Percentiles rank a stretch among this genome's conserved stretches.
These are phyloP conservation scores for Talpa occidentalis DNA, from an alignment of 2,113 vertebrate species.

Conservation along the genomic window DNA sequence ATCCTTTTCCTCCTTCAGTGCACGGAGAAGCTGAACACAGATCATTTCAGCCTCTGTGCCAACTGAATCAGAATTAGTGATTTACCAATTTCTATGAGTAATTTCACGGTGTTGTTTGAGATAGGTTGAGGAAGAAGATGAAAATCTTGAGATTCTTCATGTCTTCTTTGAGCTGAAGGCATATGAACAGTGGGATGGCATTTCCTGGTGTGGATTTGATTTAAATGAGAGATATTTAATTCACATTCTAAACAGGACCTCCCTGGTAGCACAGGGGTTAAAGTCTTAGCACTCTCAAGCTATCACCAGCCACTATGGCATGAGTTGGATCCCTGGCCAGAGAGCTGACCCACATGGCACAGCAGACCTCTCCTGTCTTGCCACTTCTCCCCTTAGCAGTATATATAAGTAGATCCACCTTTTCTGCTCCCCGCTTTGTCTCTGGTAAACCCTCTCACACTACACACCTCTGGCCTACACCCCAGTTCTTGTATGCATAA, in stretches of 20 bases:
- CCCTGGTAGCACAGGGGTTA: no score
- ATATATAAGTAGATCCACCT: no score
- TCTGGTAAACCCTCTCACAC: no score
- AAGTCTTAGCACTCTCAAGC: no score
- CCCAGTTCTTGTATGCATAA: no score
- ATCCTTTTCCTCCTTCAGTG: neutral
- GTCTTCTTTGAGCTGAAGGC: neutral
- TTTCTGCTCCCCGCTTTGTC: no score
- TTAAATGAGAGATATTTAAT: slow-evolving; percentile 13
- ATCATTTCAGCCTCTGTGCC: neutral
- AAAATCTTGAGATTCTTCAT: neutral
- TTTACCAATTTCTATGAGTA: neutral
- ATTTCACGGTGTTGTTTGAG: neutral
- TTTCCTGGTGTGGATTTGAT: neutral
- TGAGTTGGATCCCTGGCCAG: no score
- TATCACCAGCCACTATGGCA: no score
- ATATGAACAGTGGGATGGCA: neutral
- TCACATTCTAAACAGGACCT: neutral
- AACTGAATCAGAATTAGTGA: neutral
- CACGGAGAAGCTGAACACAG: neutral
- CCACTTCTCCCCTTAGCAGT: no score
- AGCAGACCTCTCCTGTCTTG: no score
- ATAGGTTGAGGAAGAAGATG: neutral
- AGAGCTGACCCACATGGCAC: no score
- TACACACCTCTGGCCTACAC: no score